These are phyloP conservation scores for Nephrotoma flavescens DNA, from an alignment of 2,888 invertebrate genomes.

Conservation along the genomic window DNA sequence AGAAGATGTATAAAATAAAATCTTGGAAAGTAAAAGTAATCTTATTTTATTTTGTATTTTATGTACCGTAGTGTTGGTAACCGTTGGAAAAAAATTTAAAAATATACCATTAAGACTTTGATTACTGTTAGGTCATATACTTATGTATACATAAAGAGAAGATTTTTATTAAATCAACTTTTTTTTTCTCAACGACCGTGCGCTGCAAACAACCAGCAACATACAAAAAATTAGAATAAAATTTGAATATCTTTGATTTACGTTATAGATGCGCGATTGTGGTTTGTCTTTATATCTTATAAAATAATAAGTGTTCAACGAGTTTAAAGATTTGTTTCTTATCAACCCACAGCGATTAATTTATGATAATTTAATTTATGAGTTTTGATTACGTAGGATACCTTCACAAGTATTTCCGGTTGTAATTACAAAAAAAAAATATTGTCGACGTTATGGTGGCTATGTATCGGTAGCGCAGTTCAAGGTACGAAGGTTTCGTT, in stretches of 20 bases:
- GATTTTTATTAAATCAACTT: background rate
- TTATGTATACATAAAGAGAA: background rate
- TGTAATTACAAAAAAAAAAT: background rate
- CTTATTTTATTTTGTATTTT: background rate
- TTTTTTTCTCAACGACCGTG: background rate
- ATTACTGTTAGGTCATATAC: background rate
- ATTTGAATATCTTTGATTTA: background rate
- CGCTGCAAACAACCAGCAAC: background rate
- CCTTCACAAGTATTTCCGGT: background rate
- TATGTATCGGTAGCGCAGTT: background rate
- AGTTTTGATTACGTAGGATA: background rate
- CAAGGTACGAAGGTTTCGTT: background rate
- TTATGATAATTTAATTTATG: background rate
- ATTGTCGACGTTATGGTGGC: background rate
- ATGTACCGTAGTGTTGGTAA: background rate
- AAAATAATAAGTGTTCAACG: background rate
- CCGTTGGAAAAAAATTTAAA: background rate
- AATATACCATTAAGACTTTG: background rate
- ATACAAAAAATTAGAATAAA: background rate
- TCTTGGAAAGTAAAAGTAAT: background rate
- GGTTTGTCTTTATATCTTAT: background rate
- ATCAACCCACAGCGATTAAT: background rate
- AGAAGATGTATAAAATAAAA: background rate
- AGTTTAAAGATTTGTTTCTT: background rate
- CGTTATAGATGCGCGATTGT: background rate